phyloP scores from a whole-genome alignment of 2,113 vertebrate species.

The Ceuthmochares aereus region DNA sequence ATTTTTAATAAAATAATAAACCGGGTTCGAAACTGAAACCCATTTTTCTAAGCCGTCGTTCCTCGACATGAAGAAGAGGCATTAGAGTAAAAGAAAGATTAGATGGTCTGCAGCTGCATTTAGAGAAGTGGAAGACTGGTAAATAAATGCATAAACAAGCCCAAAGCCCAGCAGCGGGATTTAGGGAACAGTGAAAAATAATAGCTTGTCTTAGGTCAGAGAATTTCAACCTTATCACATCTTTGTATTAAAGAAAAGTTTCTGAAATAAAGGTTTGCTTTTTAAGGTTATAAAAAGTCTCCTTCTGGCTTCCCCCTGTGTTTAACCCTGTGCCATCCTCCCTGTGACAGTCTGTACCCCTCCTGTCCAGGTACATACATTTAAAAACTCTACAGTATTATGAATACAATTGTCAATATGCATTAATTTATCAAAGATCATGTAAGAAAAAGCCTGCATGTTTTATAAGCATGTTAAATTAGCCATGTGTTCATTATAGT shows the following conservation, averaged over 20 bases:
- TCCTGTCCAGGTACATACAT: not conserved
- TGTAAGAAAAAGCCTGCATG: constrained; percentile 34
- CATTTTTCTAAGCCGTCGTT: not conserved
- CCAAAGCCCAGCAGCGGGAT: constrained; percentile 67
- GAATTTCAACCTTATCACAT: constrained; percentile 68
- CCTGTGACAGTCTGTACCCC: not conserved
- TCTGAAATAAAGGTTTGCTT: constrained; percentile 36
- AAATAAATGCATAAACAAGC: constrained; percentile 69
- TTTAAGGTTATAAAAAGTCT: not conserved
- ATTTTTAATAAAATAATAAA: not conserved
- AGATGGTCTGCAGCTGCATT: not conserved
- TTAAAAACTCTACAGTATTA: not conserved
- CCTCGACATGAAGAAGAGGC: not conserved
- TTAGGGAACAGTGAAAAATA: constrained; percentile 81
- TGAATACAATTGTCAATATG: not conserved
- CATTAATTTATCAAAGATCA: constrained; percentile 14
- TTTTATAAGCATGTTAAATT: constrained; percentile 58
- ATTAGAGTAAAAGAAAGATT: not conserved
- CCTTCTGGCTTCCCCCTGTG: not conserved
- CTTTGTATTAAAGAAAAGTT: constrained; percentile 77
- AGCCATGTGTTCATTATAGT: constrained; percentile 52
- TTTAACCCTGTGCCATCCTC: not conserved
- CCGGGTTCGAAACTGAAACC: not conserved
- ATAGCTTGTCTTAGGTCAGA: constrained; percentile 78
- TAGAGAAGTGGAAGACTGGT: constrained; percentile 62